A percentile compares a stretch with the other conserved stretches of the same genome.
Conservation (phyloP, 2,113 vertebrate genomes). For the Danionella cerebrum region DNA sequence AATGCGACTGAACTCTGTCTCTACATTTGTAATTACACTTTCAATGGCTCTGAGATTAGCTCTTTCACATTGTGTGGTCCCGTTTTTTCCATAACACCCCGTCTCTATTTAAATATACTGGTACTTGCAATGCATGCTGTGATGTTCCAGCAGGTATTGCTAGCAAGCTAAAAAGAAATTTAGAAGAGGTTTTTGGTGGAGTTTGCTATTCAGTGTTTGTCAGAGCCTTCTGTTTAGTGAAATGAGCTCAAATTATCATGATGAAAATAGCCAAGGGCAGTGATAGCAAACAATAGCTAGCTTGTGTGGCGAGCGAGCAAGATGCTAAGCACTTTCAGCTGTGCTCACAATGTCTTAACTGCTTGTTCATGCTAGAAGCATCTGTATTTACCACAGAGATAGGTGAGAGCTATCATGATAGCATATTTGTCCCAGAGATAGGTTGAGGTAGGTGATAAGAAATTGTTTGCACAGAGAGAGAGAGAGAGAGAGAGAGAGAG, state of each 20-base stretch:
- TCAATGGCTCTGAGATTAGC: neutral
- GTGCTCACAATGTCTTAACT: conserved; percentile 69
- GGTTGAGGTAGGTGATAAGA: conserved; percentile 44
- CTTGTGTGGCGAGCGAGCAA: conserved; percentile 51
- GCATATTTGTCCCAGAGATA: conserved; percentile 42
- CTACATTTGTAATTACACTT: neutral
- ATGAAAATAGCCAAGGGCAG: conserved; percentile 56
- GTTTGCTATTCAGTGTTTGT: conserved; percentile 43
- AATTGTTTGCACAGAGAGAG: neutral
- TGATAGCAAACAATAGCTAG: conserved; percentile 56
- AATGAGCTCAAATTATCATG: conserved; percentile 63
- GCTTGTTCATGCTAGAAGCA: conserved; percentile 51
- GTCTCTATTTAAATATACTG: neutral
- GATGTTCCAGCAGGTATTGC: neutral
- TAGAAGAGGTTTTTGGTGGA: neutral
- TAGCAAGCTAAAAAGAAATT: neutral
- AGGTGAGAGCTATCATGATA: conserved; percentile 58
- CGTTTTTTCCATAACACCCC: neutral
- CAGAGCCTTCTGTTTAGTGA: conserved; percentile 60
- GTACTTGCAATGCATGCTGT: neutral
- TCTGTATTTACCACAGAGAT: conserved; percentile 48
- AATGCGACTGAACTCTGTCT: neutral
- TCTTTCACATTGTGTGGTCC: neutral
- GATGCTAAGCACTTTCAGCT: conserved; percentile 74
- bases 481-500: neutral